phyloP scores from a whole-genome alignment of 2,888 invertebrate species.

The Tipula unca region DNA sequence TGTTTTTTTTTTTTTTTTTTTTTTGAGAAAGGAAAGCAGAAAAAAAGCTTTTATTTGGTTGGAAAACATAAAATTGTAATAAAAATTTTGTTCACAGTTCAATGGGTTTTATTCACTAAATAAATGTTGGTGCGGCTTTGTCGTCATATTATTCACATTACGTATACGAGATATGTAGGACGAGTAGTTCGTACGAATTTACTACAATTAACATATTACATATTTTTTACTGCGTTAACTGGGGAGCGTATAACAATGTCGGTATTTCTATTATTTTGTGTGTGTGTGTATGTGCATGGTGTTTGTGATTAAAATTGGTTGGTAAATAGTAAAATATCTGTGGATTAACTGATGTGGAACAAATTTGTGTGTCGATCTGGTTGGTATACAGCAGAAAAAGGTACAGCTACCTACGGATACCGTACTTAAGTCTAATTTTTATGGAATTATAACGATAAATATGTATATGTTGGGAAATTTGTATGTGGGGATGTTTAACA shows the following conservation, averaged over 20 bases:
- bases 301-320: not conserved
- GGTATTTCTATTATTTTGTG: not conserved
- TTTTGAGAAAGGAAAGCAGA: not conserved
- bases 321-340: not conserved
- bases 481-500: too few species aligned
- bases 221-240: not conserved
- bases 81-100: not conserved
- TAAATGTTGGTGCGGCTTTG: not conserved
- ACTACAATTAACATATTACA: not conserved
- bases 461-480: too few species aligned
- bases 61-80: not conserved
- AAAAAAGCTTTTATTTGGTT: slow-evolving; percentile 4
- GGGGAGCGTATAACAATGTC: not conserved
- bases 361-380: not conserved
- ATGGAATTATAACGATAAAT: not conserved
- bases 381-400: not conserved
- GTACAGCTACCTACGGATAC: not conserved
- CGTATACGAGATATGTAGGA: not conserved
- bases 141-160: not conserved
- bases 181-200: not conserved
- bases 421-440: not conserved
- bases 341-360: not conserved
- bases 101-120: slow-evolving; percentile 8
- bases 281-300: not conserved
- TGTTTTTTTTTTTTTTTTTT: not conserved